Evolutionary conservation across 2,888 invertebrate species (phyloP), one percentile per base, ranked within the genome.

Genomic region (Tridacna gigas): DNA sequence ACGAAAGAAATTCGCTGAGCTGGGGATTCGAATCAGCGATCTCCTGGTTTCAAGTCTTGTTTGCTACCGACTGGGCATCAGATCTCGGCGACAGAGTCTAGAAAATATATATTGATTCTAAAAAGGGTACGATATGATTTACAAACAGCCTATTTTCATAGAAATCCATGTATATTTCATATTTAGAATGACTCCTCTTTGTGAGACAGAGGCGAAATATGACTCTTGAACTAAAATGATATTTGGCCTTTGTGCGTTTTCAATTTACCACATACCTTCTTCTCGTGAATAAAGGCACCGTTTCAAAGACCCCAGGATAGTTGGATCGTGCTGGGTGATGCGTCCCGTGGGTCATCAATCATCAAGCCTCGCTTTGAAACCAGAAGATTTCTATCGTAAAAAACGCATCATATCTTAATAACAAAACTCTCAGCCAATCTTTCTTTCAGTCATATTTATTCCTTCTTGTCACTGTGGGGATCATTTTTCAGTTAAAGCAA

Each of bases 251-350:
- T 51, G n/a, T 22, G 47, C 48, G 71, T 22, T 67, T 71, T 73
- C 73, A 77, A 80, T 80, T 77, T 73, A 80, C 80, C 80, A 60
- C 80, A 76, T 80, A 77, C 80, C 69, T 48, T 48, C 51, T 22
- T 37, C 26, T 37, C 15, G 65, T 66, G 73, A 73, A 69, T 73
- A 73, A 65, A 56, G 77, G 76, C 79, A 71, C 51, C 66, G 79
- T 83, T 83, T 83, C 77, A 83, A 79, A 83, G 83, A 56, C 25
- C 51, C 66, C 28, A 48, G 60, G n/a, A 67, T 65, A 22, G 61
- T 26, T 15, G 37, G 47, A 22, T 25, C 83, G 45, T 81, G 83
- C 83, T 83, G 83, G 25, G 81, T 25, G 79, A 60, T 79, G 26
- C 71, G 73, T 66, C 65, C 56, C 20, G 60, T 45, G n/a, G 25